These are phyloP conservation scores for Azorinus chamasolen DNA, from an alignment of 2,888 invertebrate species.

Conservation along the genomic window DNA sequence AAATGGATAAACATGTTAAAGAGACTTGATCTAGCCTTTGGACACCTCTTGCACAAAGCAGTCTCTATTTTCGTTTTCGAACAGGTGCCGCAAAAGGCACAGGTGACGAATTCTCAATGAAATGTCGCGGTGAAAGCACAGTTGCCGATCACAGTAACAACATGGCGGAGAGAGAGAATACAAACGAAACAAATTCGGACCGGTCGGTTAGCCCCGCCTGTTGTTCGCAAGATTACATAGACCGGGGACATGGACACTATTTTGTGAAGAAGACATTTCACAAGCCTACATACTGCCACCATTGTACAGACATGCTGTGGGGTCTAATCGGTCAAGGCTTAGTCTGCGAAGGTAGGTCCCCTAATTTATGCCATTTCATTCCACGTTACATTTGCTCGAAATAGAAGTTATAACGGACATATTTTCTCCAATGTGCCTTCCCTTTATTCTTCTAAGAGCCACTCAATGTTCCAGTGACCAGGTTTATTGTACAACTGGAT, in stretches of 20 bases:
- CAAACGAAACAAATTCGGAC: constrained; percentile 40
- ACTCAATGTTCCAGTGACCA: too few species aligned
- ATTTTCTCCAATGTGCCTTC: too few species aligned
- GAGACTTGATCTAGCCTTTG: constrained; percentile 27
- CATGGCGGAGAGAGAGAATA: constrained; percentile 57
- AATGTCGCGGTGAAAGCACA: constrained; percentile 58
- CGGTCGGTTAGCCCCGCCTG: constrained; percentile 71
- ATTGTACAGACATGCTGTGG: constrained; percentile 99
- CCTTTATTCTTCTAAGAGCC: too few species aligned
- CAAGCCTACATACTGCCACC: constrained; percentile 99
- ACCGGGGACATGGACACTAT: constrained; percentile 92
- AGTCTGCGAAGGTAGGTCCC: constrained; percentile 97
- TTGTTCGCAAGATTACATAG: constrained; percentile 66
- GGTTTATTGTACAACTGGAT: too few species aligned
- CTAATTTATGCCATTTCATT: too few species aligned
- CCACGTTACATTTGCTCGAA: too few species aligned
- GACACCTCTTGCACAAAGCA: constrained; percentile 31
- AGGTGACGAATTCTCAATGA: constrained; percentile 59
- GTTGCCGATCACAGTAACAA: constrained; percentile 45
- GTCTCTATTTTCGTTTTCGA: constrained; percentile 39
- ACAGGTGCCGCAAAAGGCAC: constrained; percentile 51
- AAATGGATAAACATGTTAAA: constrained; percentile 55
- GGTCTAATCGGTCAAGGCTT: constrained; percentile 99
- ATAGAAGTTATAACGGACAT: too few species aligned
- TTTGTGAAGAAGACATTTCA: constrained; percentile 99